Base-by-base conservation (phyloP, 2,113 vertebrate genomes). In the Mormyrus lacerda region DNA sequence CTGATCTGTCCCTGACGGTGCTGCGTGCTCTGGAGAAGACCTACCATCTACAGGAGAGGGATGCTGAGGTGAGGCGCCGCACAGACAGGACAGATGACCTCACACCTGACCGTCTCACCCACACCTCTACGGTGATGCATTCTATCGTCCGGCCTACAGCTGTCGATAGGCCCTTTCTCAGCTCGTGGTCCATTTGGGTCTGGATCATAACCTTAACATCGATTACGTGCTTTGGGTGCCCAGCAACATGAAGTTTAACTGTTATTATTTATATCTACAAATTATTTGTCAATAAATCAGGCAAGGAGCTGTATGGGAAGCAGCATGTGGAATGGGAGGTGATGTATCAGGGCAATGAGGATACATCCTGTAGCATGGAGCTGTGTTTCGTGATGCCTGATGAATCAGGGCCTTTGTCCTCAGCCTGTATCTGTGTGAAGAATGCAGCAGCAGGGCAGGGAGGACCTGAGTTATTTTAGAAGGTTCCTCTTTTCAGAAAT, bases 41-140 rank as follows among this genome's bases (percentile, higher is more conserved):
- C 0, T 99, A 98, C 93, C 53, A 50, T 87, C 96, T 99, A 21
- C 94, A 45, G 47, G 91, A 95, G 42, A 96, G 96, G 93, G 98
- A 99, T 90, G 97, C 98, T 90, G 98, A 99, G 97, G 98, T 98
- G 95, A 95, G 89, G 88, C 1, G 88, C 82, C 91, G 84, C 15
- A 2, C 7, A n/a, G 73, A 35, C 85, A 1, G 48, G 19, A 24
- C 44, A 1, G 17, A 21, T 4, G 15, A 8, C 4, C n/a, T 10
- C n/a, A 50, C 45, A 10, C 21, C 48, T 13, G 4, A 15, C 27
- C 0, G 27, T 1, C 21, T 47, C 39, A 9, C 8, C 15, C 19
- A 47, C 15, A 3, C 19, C 82, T 2, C 24, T 21, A 19, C 3
- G 5, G 19, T n/a, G 24, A 84, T 8, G 19, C 1, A 1, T 44